Base-by-base conservation (phyloP, 1,140 invertebrate species). In the Bradynema listronoti region DNA sequence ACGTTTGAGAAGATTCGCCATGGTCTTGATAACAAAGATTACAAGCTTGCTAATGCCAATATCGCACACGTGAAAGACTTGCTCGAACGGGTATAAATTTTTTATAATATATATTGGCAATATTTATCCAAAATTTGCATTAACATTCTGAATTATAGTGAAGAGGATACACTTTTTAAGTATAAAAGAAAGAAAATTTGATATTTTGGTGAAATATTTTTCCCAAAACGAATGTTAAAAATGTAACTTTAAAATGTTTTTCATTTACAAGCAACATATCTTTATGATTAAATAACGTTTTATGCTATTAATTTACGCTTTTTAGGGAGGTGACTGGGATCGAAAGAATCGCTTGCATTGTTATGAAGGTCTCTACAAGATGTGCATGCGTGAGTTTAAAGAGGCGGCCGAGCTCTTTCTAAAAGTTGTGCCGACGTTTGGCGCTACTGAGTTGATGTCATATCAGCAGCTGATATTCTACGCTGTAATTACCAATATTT, bases 391-490 rank as follows among this genome's bases (percentile, higher is more conserved):
- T 63, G 91, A 99, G 77, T 98, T 98, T 76, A 91, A 91, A 80
- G 86, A 86, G 72, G 92, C 95, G 11, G 90, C 94, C 1, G 86
- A 85, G 45, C 85, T 94, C 46, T 98, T 98, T 78, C 84, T 99
- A 63, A 94, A 98, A 77, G 95, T 93, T 42, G 91, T 99, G 16
- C 96, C 94, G 58, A 99, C 95, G 19, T 99, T 98, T 79, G 97
- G 93, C 19, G 95, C 91, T 11, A 97, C 97, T 79, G 95, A 99
- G 80, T 82, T 99, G 29, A 95, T 97, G 86, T 90, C 96, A 78
- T 99, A 92, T 73, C 86, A 87, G 69, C 85, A 85, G 1, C 91
- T 94, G 80, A 88, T 93, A 14, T 84, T 87, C 14, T 94, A 92
- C 75, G 89, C 90, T 4, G 89, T 93, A 0, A 85, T 91, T 61